phyloP scores from a whole-genome alignment of 2,888 invertebrate genomes.

The Blastobasis lacticolella region DNA sequence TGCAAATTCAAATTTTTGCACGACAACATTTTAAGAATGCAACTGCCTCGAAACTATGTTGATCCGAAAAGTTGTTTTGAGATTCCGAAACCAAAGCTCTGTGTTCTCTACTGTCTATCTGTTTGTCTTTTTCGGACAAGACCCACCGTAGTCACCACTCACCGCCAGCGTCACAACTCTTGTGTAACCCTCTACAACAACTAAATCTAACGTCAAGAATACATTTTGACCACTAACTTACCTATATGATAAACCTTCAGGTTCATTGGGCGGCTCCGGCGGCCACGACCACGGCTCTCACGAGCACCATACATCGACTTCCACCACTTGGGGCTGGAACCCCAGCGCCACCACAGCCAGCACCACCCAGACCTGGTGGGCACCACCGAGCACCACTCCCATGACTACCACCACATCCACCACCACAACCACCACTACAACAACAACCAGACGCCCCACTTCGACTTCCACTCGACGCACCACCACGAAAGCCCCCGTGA shows the following conservation, averaged over 20 bases:
- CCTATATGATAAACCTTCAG: slow-evolving; percentile 16
- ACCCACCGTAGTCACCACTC: too few species aligned
- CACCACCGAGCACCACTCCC: slow-evolving; percentile 31
- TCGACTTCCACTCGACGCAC: slow-evolving; percentile 28
- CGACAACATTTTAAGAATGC: too few species aligned
- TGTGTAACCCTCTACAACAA: too few species aligned
- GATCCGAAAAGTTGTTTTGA: too few species aligned
- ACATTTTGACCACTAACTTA: too few species aligned
- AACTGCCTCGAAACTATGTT: too few species aligned
- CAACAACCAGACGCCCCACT: slow-evolving; percentile 34
- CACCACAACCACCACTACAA: slow-evolving; percentile 28
- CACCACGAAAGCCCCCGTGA: slow-evolving; percentile 19
- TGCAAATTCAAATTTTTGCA: too few species aligned
- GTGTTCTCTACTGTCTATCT: too few species aligned
- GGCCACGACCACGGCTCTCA: slow-evolving; percentile 36
- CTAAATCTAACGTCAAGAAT: too few species aligned
- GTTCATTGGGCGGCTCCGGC: slow-evolving; percentile 32
- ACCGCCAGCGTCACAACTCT: too few species aligned
- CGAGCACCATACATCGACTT: slow-evolving; percentile 41
- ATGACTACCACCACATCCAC: slow-evolving; percentile 33
- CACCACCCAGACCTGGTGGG: slow-evolving; percentile 51
- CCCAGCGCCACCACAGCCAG: slow-evolving; percentile 42
- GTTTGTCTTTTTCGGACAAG: too few species aligned
- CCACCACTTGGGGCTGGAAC: slow-evolving; percentile 63
- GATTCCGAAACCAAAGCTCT: too few species aligned